Percentiles rank a stretch among this genome's conserved stretches.
Evolutionary conservation across 2,888 invertebrate species (phyloP).

Genomic region (Cataglyphis cursor): DNA sequence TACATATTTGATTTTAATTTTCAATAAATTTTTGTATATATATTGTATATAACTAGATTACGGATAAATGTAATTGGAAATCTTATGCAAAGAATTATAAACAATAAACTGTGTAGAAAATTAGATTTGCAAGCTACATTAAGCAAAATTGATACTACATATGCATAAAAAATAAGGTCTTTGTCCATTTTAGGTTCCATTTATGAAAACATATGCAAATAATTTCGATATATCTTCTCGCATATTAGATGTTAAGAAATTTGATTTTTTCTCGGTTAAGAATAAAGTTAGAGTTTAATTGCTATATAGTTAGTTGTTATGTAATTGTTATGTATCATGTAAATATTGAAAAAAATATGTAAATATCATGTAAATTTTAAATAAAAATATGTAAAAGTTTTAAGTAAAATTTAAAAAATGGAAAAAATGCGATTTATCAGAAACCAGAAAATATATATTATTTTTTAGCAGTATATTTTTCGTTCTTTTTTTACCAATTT

Average conservation of each 20-base stretch:
- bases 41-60: background rate
- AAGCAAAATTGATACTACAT: background rate
- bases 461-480: background rate
- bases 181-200: background rate
- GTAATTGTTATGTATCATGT: too few species aligned
- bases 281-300: background rate
- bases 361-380: background rate
- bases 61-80: background rate
- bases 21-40: background rate
- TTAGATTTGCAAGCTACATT: constrained; percentile 11
- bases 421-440: background rate
- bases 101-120: background rate
- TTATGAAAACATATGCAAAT: background rate
- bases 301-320: too few species aligned
- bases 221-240: constrained; percentile 7
- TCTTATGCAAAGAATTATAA: constrained; percentile 16
- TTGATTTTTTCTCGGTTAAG: background rate
- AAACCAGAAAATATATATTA: constrained; percentile 7
- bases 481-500: background rate
- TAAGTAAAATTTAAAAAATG: background rate
- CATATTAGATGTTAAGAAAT: background rate
- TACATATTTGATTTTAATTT: background rate
- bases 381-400: background rate
- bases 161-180: background rate
- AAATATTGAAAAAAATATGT: too few species aligned